These are phyloP conservation scores for Argya squamiceps DNA, from an alignment of 2,797 vertebrate genomes.

Conservation along the genomic window DNA sequence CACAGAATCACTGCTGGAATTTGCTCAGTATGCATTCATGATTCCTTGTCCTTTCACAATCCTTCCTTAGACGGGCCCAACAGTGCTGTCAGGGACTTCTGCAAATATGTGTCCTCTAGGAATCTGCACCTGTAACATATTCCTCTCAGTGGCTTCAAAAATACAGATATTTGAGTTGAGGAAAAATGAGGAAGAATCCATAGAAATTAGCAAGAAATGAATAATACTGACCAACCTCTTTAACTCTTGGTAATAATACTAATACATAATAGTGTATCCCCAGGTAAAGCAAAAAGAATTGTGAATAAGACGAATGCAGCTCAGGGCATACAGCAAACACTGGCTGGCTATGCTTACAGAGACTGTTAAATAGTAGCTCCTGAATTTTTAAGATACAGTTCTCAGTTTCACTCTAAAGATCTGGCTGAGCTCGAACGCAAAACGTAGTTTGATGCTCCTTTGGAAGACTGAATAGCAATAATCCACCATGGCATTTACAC, in stretches of 20 bases:
- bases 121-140: background rate
- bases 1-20: background rate
- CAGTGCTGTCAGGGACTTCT: background rate
- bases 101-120: constrained; percentile 5
- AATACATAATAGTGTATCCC: background rate
- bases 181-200: background rate
- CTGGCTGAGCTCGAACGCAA: background rate
- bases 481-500: background rate
- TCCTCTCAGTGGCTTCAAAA: background rate
- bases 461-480: background rate
- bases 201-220: background rate
- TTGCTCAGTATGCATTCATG: background rate
- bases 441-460: background rate
- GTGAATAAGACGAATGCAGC: background rate
- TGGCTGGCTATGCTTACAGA: background rate
- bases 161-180: background rate
- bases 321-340: background rate
- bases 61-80: background rate
- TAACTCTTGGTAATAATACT: background rate
- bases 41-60: constrained; percentile 49
- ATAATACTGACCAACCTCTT: background rate
- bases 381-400: background rate
- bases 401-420: background rate
- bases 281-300: background rate
- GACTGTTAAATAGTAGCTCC: background rate